A percentile compares a stretch with the other conserved stretches of the same genome.
These are phyloP conservation scores for Polyodon spathula DNA, from an alignment of 2,113 vertebrate species.

Conservation along the genomic window DNA sequence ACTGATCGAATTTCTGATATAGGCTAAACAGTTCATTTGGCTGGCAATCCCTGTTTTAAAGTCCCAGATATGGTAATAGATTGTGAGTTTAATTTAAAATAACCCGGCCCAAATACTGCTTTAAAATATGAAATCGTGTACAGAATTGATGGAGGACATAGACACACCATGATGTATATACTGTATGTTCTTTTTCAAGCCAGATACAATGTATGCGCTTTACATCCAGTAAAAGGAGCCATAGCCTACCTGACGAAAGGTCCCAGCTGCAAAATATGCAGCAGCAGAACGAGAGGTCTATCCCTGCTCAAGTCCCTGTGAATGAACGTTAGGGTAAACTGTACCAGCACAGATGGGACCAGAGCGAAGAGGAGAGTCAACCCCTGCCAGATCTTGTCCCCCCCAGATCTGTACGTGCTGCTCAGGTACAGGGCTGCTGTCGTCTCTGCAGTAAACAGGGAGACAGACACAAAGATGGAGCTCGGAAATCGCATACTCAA, in stretches of 20 bases:
- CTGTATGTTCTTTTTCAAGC: not conserved
- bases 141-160: not conserved
- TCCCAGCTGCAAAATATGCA: constrained; percentile 89
- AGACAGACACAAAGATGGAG: constrained; percentile 81
- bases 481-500: constrained; percentile 82
- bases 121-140: not conserved
- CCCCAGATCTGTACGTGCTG: constrained; percentile 71
- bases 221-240: not conserved
- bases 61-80: too few relatives aligned
- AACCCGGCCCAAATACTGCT: not conserved
- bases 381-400: constrained; percentile 83
- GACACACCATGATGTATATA: not conserved
- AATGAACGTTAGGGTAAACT: constrained; percentile 87
- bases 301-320: constrained; percentile 89
- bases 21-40: too few relatives aligned
- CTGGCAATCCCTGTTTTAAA: too few relatives aligned
- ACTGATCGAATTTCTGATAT: too few relatives aligned
- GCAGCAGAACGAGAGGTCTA: constrained; percentile 79
- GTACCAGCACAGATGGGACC: constrained; percentile 79
- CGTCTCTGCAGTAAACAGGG: constrained; percentile 83
- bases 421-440: constrained; percentile 78
- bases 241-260: constrained; percentile 78
- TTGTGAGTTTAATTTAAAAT: too few relatives aligned
- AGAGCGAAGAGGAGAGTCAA: constrained; percentile 88
- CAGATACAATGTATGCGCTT: not conserved